Percentiles rank a stretch among this genome's conserved stretches.
These are phyloP conservation scores for Martes martes DNA, from an alignment of 2,113 vertebrate genomes.

Conservation along the genomic window DNA sequence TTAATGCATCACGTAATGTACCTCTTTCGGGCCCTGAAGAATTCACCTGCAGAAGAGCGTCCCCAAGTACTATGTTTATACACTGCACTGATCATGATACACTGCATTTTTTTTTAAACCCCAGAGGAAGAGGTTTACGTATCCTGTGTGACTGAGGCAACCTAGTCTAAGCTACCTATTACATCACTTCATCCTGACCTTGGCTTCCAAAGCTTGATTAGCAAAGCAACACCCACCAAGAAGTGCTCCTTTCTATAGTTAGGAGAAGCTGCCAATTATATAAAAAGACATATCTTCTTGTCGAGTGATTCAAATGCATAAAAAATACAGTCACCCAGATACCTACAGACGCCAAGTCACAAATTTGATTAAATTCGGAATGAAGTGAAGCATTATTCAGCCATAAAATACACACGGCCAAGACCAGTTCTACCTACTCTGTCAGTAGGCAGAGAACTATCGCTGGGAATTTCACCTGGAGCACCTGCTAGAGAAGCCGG, in stretches of 20 bases:
- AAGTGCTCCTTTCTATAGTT: background rate
- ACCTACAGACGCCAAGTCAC: conserved; percentile 25
- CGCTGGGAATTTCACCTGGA: background rate
- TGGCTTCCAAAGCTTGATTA: background rate
- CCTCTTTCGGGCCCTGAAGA: background rate
- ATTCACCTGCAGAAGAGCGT: background rate
- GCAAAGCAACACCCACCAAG: background rate
- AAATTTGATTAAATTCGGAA: conserved; percentile 35
- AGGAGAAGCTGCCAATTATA: background rate
- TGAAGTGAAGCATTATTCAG: conserved; percentile 11
- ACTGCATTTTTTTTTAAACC: background rate
- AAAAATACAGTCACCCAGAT: conserved; percentile 38
- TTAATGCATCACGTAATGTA: background rate
- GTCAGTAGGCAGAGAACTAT: background rate
- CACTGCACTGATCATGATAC: background rate
- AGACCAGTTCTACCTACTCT: background rate
- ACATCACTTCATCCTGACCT: background rate
- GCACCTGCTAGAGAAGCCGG: background rate
- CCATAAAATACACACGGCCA: background rate
- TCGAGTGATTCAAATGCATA: conserved; percentile 33
- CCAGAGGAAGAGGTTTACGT: background rate
- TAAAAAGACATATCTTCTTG: background rate
- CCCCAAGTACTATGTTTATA: background rate
- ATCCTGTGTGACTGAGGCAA: background rate
- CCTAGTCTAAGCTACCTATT: background rate